A percentile compares a stretch with the other conserved stretches of the same genome.
These are phyloP conservation scores for Alethe castanea DNA, from an alignment of 2,113 vertebrate species.

Conservation along the genomic window DNA sequence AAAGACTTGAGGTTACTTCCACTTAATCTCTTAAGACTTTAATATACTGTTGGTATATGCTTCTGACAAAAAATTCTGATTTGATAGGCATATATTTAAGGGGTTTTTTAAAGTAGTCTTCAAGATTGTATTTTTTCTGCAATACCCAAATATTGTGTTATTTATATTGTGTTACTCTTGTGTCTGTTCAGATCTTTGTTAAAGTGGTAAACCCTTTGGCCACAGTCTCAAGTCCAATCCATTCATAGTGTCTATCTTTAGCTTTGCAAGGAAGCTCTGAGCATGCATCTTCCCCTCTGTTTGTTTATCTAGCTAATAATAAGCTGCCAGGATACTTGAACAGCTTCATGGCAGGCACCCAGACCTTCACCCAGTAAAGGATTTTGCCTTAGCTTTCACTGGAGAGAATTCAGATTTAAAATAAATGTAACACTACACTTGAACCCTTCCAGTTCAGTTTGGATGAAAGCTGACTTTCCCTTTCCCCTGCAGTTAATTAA, in stretches of 20 bases:
- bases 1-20: not conserved
- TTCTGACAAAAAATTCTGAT: not conserved
- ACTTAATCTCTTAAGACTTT: not conserved
- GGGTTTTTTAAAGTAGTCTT: not conserved
- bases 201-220: not conserved
- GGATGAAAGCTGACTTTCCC: not conserved
- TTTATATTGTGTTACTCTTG: not conserved
- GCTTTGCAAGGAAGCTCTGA: conserved; percentile 34
- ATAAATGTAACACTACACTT: not conserved
- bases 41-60: not conserved
- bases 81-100: not conserved
- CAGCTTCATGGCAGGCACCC: conserved; percentile 7
- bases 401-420: not conserved
- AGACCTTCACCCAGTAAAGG: conserved; percentile 1
- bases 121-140: not conserved
- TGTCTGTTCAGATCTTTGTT: not conserved
- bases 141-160: not conserved
- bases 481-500: not conserved
- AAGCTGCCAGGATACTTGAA: conserved; percentile 25
- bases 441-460: not conserved
- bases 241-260: conserved; percentile 44
- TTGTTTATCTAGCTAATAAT: conserved; percentile 62
- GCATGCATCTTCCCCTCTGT: conserved; percentile 1
- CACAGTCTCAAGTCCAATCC: not conserved
- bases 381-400: not conserved